Evolutionary conservation across 2,797 vertebrate genomes (phyloP), one percentile per base, ranked within the genome.

Genomic region (Rhabdophis nuchalis): DNA sequence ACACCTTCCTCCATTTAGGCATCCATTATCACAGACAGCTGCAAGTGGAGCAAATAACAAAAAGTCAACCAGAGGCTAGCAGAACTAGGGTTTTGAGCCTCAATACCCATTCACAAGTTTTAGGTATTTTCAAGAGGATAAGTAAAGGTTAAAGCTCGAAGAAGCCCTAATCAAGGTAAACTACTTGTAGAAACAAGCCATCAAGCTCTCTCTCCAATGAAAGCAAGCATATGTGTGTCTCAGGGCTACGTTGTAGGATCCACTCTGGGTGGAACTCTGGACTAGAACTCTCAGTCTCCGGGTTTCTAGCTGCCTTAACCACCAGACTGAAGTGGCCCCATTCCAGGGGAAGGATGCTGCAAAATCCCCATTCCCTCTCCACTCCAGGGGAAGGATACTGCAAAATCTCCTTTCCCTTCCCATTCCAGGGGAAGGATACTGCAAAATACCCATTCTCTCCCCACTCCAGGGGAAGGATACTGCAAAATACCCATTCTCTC

Each of bases 1-100:
- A 0, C 99, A 99, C 46, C 99, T 97, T 93, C 99, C 99, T 95
- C 99, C 99, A 0, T 99, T 99, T 0, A 98, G 98, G 95, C 99
- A 99, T 90, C 99, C 99, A 61, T 98, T 98, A 97, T 99, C 99
- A 97, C 99, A 99, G 93, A 99, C 98, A 96, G 99, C 99, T 99
- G 97, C 6, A 96, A 96, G 85, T 58, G 64, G 93, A 96, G 46
- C 20, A 87, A 92, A 95, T 36, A 58, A 72, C 60, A 94, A 95
- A 88, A 88, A 87, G 41, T 18, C 13, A 95, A 0, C 82, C 4
- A 86, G 20, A 41, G 87, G 52, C 23, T 29, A 57, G 10, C 32
- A 57, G 52, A 56, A 29, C 9, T 41, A 2, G 68, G 36, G 20
- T 82, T 23, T 41, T 25, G 64, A 92, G n/a, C 68, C 90, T 3